Base-by-base conservation (phyloP, 2,888 invertebrate species). In the Clepsis dumicolana region DNA sequence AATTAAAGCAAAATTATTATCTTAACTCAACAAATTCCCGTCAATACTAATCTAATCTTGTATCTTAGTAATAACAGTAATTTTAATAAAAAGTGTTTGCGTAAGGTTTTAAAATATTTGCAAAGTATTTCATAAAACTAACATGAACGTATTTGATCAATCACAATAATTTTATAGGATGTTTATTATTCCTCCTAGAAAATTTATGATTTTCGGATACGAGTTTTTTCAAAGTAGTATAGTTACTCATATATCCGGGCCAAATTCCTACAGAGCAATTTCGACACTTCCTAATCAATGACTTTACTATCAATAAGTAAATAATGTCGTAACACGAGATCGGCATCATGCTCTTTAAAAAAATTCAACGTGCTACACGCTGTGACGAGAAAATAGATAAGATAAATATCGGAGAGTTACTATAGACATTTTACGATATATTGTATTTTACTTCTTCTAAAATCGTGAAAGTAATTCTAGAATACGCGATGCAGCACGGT, bases 161-260 rank as follows among this genome's bases (percentile, higher is more conserved):
- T n/a, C n/a, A n/a, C n/a, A n/a, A n/a, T n/a, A n/a, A n/a, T n/a
- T n/a, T n/a, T n/a, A n/a, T n/a, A n/a, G n/a, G n/a, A n/a, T n/a
- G n/a, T n/a, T n/a, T n/a, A n/a, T n/a, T n/a, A n/a, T n/a, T n/a
- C n/a, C n/a, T n/a, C n/a, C n/a, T n/a, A n/a, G n/a, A n/a, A n/a
- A n/a, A n/a, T n/a, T n/a, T n/a, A n/a, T n/a, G n/a, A n/a, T n/a
- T n/a, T n/a, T n/a, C n/a, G n/a, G n/a, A n/a, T n/a, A n/a, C n/a
- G n/a, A n/a, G n/a, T n/a, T n/a, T n/a, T n/a, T n/a, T n/a, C n/a
- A 35, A 14, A 35, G 12, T 14, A 35, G 10, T 16, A n/a, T 8
- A 4, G n/a, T 16, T 41, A 48, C 12, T 21, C 21, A 52, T 72
- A 72, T 53, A 59, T 18, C 71, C 72, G 8, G 74, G 73, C 64